A percentile compares a stretch with the other conserved stretches of the same genome.
phyloP scores from a whole-genome alignment of 2,888 invertebrate genomes.

The Ophraella communa region DNA sequence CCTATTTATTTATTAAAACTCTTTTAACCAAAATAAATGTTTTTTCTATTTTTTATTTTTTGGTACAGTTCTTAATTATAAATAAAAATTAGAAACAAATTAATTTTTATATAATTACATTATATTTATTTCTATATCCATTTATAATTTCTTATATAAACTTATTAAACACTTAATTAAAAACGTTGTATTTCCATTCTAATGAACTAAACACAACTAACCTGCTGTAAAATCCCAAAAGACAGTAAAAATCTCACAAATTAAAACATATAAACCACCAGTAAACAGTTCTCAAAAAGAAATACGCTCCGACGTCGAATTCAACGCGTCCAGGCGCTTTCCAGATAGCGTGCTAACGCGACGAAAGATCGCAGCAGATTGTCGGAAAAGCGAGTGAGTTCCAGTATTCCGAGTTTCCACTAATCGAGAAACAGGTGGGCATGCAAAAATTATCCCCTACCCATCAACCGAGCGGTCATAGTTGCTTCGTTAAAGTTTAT shows the following conservation, averaged over 20 bases:
- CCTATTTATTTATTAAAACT: too few species aligned
- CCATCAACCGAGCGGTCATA: neutral
- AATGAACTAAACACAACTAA: neutral
- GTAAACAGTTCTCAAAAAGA: neutral
- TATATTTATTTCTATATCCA: too few species aligned
- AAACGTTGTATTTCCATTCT: neutral
- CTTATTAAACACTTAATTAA: too few species aligned
- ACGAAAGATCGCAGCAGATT: constrained; percentile 15
- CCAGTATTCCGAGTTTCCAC: constrained; percentile 12
- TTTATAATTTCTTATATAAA: too few species aligned
- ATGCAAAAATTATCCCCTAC: neutral
- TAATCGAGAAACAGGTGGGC: constrained; percentile 17
- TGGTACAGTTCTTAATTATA: too few species aligned
- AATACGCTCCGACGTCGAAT: neutral
- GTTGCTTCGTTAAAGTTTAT: neutral
- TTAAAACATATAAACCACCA: neutral
- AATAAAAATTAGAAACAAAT: too few species aligned
- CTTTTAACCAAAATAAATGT: too few species aligned
- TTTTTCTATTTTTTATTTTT: too few species aligned
- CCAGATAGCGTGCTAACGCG: constrained; percentile 7
- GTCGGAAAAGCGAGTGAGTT: constrained; percentile 8
- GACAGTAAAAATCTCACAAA: neutral
- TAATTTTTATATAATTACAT: too few species aligned
- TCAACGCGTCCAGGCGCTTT: neutral
- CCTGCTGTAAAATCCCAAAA: neutral